These are phyloP conservation scores for Habroteleia sp. DNA, from an alignment of 2,888 invertebrate species.

Conservation along the genomic window DNA sequence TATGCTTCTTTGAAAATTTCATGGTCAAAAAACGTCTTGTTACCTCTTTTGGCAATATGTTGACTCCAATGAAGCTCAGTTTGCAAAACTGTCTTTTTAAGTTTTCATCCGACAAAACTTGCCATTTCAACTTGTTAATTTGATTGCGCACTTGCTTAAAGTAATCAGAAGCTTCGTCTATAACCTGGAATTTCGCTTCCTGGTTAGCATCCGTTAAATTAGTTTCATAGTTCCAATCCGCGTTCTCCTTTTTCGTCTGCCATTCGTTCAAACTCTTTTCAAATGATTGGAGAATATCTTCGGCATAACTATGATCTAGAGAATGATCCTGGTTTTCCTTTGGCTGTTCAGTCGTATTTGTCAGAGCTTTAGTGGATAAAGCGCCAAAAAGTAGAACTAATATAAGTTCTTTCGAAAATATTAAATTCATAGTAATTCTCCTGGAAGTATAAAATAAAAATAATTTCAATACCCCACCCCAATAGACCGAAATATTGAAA, in stretches of 20 bases:
- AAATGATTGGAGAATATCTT: constrained; percentile 39
- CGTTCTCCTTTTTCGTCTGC: constrained; percentile 83
- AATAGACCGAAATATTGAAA: too few species aligned
- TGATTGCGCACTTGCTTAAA: constrained; percentile 86
- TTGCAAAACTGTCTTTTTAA: constrained; percentile 89
- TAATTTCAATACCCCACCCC: too few species aligned
- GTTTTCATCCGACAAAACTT: constrained; percentile 86
- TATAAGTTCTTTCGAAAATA: too few species aligned
- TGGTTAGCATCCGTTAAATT: constrained; percentile 89
- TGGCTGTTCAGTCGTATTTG: constrained; percentile 5
- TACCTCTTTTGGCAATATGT: constrained; percentile 87
- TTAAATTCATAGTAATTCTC: too few species aligned
- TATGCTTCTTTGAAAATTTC: too few species aligned
- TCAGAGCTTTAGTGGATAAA: too few species aligned
- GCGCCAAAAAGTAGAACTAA: too few species aligned
- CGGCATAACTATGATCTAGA: constrained; percentile 44
- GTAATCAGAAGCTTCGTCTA: constrained; percentile 81
- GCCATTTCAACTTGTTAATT: constrained; percentile 88
- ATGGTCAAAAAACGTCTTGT: constrained; percentile 1
- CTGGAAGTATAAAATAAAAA: too few species aligned
- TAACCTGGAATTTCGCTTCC: constrained; percentile 81
- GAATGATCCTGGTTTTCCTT: not conserved
- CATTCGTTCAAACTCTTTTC: constrained; percentile 82
- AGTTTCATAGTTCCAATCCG: constrained; percentile 89
- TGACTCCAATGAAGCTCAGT: constrained; percentile 86